Evolutionary conservation across 2,888 invertebrate genomes (phyloP).

Genomic region (Cosmia trapezina): DNA sequence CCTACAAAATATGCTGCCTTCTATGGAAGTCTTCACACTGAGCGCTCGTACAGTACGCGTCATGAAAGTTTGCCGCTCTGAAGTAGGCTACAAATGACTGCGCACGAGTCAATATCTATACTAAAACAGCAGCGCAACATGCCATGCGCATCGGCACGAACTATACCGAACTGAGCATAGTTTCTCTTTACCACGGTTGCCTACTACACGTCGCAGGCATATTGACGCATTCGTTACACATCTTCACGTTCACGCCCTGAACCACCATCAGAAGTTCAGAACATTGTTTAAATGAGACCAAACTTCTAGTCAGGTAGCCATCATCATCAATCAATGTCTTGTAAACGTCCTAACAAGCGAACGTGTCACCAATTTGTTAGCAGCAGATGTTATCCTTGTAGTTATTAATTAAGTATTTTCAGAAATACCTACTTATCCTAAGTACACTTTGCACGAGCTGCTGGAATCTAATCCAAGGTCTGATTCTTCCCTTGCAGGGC

Average conservation of each 20-base stretch:
- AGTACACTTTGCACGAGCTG: not conserved
- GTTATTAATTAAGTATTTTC: not conserved
- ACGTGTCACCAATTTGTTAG: slow-evolving; percentile 9
- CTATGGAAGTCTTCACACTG: not conserved
- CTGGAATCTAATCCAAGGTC: not conserved
- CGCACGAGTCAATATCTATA: too few species aligned
- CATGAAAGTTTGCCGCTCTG: too few species aligned
- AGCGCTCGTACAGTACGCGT: not conserved
- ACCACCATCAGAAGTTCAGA: not conserved
- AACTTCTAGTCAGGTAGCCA: not conserved
- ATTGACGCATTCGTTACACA: not conserved
- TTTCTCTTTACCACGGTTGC: not conserved
- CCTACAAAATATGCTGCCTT: not conserved
- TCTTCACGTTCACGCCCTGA: not conserved
- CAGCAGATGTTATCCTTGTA: slow-evolving; percentile 7
- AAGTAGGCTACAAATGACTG: too few species aligned
- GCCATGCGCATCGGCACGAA: too few species aligned
- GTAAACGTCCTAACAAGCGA: not conserved
- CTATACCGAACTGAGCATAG: too few species aligned
- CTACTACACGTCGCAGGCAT: not conserved
- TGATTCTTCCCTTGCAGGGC: slow-evolving; percentile 19
- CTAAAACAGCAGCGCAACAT: too few species aligned
- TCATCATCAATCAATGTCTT: slow-evolving; percentile 22
- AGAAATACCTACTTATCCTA: not conserved
- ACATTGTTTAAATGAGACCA: not conserved